phyloP scores from a whole-genome alignment of 2,888 invertebrate species.

The Drosophila parthenogenetica region DNA sequence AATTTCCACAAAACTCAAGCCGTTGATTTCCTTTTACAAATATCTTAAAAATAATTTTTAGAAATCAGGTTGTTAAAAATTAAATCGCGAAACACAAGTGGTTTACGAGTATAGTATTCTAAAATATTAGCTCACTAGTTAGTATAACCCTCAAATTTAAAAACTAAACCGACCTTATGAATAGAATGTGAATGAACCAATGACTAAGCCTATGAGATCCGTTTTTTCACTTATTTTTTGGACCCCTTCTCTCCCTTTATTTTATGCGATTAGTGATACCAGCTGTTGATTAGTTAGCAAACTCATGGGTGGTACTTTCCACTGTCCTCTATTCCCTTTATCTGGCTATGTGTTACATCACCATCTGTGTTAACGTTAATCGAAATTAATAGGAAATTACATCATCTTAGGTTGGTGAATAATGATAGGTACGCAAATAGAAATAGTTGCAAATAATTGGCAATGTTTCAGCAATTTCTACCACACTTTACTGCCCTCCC shows the following conservation, averaged over 20 bases:
- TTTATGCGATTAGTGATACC: slow-evolving; percentile 1
- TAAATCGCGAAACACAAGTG: no score
- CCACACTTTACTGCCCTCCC: not conserved
- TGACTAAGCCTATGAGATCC: not conserved
- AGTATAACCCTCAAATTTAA: no score
- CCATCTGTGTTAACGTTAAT: slow-evolving; percentile 8
- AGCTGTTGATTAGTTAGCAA: slow-evolving; percentile 13
- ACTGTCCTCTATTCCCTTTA: no score
- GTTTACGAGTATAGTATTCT: no score
- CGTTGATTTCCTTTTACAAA: no score
- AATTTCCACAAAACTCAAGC: no score
- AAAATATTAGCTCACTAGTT: no score
- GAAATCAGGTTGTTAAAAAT: no score
- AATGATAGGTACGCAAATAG: slow-evolving; percentile 46
- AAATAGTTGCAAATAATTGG: slow-evolving; percentile 60
- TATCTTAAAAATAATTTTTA: no score
- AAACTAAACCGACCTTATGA: no score
- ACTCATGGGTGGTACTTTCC: slow-evolving; percentile 6
- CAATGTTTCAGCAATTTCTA: slow-evolving; percentile 63
- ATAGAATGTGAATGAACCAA: no score
- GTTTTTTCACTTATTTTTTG: not conserved
- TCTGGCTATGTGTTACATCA: slow-evolving; percentile 37
- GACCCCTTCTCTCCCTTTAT: not conserved
- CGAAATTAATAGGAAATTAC: slow-evolving; percentile 59
- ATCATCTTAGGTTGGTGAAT: slow-evolving; percentile 56